A percentile compares a stretch with the other conserved stretches of the same genome.
Evolutionary conservation across 2,113 vertebrate species (phyloP).

Genomic region (Zootoca vivipara): DNA sequence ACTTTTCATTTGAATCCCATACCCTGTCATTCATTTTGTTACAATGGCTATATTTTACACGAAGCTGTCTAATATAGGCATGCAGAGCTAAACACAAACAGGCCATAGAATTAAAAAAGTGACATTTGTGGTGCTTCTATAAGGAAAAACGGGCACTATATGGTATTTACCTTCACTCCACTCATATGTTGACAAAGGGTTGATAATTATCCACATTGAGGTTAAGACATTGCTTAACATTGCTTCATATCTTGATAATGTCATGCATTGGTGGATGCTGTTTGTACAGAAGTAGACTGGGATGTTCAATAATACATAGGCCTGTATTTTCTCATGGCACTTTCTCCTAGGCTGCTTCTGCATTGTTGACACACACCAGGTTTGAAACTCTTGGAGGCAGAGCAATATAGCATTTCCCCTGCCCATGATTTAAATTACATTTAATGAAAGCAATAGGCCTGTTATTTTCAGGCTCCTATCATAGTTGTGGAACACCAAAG

Average conservation of each 20-base stretch:
- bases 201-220: neutral
- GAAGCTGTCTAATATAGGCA: neutral
- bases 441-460: too few species aligned
- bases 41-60: conserved; percentile 22
- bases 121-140: neutral
- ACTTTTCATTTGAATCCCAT: conserved; percentile 53
- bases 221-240: too few species aligned
- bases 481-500: too few species aligned
- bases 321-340: too few species aligned
- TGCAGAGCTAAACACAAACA: neutral
- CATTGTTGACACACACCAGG: too few species aligned
- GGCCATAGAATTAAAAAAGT: neutral
- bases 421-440: too few species aligned
- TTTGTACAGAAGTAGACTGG: neutral
- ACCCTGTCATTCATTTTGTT: conserved; percentile 45
- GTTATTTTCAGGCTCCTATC: too few species aligned
- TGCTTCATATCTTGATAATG: neutral
- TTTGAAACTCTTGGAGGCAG: too few species aligned
- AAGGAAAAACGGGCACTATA: neutral
- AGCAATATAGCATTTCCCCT: too few species aligned
- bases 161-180: neutral
- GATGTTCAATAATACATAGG: neutral
- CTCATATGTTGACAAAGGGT: neutral
- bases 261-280: neutral
- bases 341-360: too few species aligned